Evolutionary conservation across 2,888 invertebrate genomes (phyloP).

Genomic region (Malacosoma neustria): DNA sequence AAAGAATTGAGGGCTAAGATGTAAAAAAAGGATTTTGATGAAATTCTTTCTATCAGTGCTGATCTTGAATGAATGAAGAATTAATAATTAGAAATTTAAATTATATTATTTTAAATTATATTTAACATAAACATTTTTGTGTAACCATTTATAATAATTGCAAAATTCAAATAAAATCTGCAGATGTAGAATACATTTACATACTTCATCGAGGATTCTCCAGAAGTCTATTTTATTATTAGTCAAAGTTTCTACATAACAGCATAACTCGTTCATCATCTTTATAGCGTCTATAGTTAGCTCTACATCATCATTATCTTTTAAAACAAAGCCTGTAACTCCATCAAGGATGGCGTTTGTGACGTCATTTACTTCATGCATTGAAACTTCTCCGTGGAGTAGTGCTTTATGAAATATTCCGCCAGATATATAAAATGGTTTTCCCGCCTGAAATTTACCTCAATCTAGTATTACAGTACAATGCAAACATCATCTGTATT

Average conservation of each 20-base stretch:
- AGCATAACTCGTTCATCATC: conserved; percentile 35
- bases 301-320: conserved; percentile 21
- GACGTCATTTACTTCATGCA: conserved; percentile 37
- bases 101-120: background rate
- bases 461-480: too few species aligned
- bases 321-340: conserved; percentile 41
- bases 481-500: too few species aligned
- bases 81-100: background rate
- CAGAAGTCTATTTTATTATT: conserved; percentile 27
- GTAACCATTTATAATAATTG: too few species aligned
- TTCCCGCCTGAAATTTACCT: conserved; percentile 36
- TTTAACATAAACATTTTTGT: background rate
- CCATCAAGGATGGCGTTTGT: conserved; percentile 45
- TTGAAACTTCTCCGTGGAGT: conserved; percentile 16
- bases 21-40: too few species aligned
- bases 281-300: conserved; percentile 23
- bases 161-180: background rate
- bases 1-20: too few species aligned
- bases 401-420: conserved; percentile 30
- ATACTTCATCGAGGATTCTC: conserved; percentile 33
- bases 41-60: too few species aligned
- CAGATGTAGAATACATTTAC: background rate
- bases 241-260: conserved; percentile 34
- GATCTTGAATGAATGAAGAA: too few species aligned
- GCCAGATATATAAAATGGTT: conserved; percentile 46